phyloP scores from a whole-genome alignment of 1,140 invertebrate species.

The Drosophila prosaltans region DNA sequence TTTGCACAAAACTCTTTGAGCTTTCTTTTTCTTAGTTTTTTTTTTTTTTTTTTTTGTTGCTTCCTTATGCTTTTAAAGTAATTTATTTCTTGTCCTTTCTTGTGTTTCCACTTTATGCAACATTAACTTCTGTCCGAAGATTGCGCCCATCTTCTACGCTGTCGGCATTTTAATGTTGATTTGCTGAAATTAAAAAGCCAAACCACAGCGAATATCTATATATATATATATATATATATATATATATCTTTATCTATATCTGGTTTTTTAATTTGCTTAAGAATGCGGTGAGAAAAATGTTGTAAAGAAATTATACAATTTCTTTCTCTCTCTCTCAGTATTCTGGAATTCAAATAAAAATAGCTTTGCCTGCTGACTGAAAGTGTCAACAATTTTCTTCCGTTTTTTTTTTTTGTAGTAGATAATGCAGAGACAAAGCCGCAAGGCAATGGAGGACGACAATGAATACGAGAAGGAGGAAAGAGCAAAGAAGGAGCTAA shows the following conservation, averaged over 20 bases:
- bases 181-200: slow-evolving; percentile 6
- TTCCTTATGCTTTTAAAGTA: slow-evolving; percentile 6
- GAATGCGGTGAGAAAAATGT: slow-evolving; percentile 53
- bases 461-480: slow-evolving; percentile 39
- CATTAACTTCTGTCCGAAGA: slow-evolving; percentile 36
- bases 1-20: too few species aligned
- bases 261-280: slow-evolving; percentile 60
- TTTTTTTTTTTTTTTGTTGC: neutral
- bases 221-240: slow-evolving; percentile 8
- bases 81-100: slow-evolving; percentile 15
- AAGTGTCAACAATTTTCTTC: slow-evolving; percentile 54
- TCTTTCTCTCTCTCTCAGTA: neutral
- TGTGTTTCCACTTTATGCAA: slow-evolving; percentile 27
- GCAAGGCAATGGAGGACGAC: neutral
- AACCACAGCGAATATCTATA: slow-evolving; percentile 10
- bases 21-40: neutral
- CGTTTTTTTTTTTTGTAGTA: neutral
- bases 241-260: slow-evolving; percentile 15
- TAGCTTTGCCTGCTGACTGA: slow-evolving; percentile 47
- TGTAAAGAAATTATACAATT: slow-evolving; percentile 14
- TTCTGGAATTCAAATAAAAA: slow-evolving; percentile 68
- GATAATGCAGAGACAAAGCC: slow-evolving; percentile 18
- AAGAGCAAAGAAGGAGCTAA: slow-evolving; percentile 28
- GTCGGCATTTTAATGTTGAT: slow-evolving; percentile 11
- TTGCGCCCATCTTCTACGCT: neutral